Conservation (phyloP, 2,113 vertebrate species). For the Pithys albifrons region DNA sequence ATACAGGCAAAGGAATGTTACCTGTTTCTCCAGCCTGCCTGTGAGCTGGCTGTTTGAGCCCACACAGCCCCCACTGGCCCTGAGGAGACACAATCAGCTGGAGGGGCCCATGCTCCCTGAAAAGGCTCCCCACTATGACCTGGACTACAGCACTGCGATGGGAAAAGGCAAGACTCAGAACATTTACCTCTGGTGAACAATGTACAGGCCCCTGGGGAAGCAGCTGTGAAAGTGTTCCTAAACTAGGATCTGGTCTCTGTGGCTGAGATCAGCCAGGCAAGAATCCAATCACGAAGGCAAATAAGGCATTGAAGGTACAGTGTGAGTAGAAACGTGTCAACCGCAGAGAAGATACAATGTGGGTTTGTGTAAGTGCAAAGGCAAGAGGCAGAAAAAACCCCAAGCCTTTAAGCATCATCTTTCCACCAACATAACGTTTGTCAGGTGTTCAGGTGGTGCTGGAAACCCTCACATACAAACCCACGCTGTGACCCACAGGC, state of each 20-base stretch:
- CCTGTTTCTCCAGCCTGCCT: neutral
- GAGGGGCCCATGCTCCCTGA: rapidly evolving
- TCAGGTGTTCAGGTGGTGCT: neutral
- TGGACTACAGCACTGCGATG: rapidly evolving
- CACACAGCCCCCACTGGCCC: neutral
- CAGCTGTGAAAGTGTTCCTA: neutral
- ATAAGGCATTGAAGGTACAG: neutral
- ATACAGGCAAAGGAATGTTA: neutral
- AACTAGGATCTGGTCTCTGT: neutral
- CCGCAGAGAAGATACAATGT: rapidly evolving
- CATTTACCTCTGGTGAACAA: neutral
- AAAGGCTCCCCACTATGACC: rapidly evolving
- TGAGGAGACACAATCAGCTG: neutral
- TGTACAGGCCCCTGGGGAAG: neutral
- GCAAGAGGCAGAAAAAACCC: neutral
- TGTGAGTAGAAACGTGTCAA: neutral
- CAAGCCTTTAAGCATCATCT: neutral
- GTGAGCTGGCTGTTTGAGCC: neutral
- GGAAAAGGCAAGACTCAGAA: neutral
- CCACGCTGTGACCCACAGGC: neutral
- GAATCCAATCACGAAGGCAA: neutral
- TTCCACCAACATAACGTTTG: neutral
- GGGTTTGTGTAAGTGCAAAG: neutral
- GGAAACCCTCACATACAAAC: neutral
- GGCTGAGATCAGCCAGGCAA: neutral